Base-by-base conservation (phyloP, 2,888 invertebrate species). In the Cremastinae sp. region DNA sequence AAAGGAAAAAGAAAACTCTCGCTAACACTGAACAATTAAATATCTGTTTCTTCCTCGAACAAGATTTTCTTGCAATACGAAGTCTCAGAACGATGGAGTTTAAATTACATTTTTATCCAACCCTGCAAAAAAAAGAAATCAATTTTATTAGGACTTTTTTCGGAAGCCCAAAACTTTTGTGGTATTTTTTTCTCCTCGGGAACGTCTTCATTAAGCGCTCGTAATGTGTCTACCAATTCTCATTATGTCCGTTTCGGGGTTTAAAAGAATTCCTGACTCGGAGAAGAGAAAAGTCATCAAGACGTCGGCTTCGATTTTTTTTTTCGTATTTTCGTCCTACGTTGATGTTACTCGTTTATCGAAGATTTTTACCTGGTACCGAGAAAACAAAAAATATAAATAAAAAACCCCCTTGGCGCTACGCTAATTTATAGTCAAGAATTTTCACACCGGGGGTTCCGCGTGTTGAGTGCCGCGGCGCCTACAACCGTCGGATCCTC, bases 401-500 rank as follows among this genome's bases (percentile, higher is more conserved):
- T n/a, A 49, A 18, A 16, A 9, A 49, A 8, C 3, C 73, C 73
- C 76, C 43, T 76, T 66, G 82, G 84, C 74, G 83, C 68, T 73
- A 73, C 79, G 80, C 82, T 84, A 84, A 84, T 84, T 84, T 83
- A 84, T 79, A 81, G 78, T 41, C 79, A 80, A 82, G 81, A 79
- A 81, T 74, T 74, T 74, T 59, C 62, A 56, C 59, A 14, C 37
- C 64, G 35, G 68, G 77, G 75, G 77, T 37, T 58, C 28, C 28
- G 49, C 37, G 78, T 79, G 78, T 80, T 75, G 81, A 79, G 81
- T 75, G 78, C 79, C 80, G 69, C 69, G 78, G 79, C 74, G 74
- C 78, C 79, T 78, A 77, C 51, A 75, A 79, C 74, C 81, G 75
- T 77, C 75, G 51, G 79, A 70, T 70, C 74, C 64, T 49, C 14